Conservation (phyloP, 2,113 vertebrate genomes). For the Paralichthys olivaceus region DNA sequence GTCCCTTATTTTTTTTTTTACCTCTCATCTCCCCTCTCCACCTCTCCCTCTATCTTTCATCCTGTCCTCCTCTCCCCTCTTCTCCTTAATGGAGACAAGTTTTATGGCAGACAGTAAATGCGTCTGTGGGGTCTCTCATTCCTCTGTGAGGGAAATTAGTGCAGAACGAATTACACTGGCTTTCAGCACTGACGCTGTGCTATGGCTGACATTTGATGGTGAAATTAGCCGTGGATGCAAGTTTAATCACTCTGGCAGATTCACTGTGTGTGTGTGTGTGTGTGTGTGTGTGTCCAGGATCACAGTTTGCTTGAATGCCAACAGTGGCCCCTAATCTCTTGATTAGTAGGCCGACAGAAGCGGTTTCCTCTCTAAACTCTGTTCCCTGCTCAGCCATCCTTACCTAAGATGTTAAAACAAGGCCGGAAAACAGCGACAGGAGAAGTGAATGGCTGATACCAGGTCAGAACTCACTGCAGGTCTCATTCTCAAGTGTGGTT, state of each 20-base stretch:
- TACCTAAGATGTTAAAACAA: conserved; percentile 66
- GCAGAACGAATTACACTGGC: conserved; percentile 71
- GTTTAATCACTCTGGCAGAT: conserved; percentile 74
- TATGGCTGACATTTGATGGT: conserved; percentile 80
- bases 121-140: conserved; percentile 71
- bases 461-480: conserved; percentile 42
- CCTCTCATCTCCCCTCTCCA: conserved; percentile 16
- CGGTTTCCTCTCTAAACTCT: conserved; percentile 70
- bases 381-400: conserved; percentile 68
- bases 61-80: conserved; percentile 49
- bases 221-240: conserved; percentile 77
- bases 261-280: conserved; percentile 30
- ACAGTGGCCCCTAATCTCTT: conserved; percentile 80
- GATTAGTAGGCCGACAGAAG: conserved; percentile 81
- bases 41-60: conserved; percentile 30
- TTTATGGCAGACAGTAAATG: conserved; percentile 78
- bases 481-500: conserved; percentile 39
- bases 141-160: conserved; percentile 76
- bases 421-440: conserved; percentile 47
- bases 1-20: conserved; percentile 6
- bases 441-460: conserved; percentile 57
- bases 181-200: conserved; percentile 62
- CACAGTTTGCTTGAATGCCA: conserved; percentile 73
- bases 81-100: conserved; percentile 74
- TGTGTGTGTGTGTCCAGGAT: conserved; percentile 56